phyloP scores from a whole-genome alignment of 1,140 invertebrate species.

The Cherax quadricarinatus region DNA sequence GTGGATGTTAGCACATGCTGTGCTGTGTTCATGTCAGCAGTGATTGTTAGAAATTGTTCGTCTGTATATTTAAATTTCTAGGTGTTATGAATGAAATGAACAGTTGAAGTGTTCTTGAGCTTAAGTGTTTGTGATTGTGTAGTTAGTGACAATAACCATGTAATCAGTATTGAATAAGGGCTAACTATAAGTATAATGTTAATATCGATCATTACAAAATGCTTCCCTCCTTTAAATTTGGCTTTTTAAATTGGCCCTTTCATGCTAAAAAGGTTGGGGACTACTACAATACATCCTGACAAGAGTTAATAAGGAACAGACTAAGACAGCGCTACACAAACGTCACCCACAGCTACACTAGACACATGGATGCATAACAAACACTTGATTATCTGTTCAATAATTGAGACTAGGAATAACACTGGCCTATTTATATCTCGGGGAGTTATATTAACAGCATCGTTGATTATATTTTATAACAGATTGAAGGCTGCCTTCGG shows the following conservation, averaged over 20 bases:
- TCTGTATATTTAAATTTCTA: too few relatives aligned
- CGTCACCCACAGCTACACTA: neutral
- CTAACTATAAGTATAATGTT: too few relatives aligned
- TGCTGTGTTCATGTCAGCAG: too few relatives aligned
- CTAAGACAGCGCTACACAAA: neutral
- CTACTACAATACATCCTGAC: neutral
- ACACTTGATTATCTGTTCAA: slow-evolving; percentile 6
- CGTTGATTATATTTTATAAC: slow-evolving; percentile 9
- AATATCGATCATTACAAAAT: too few relatives aligned
- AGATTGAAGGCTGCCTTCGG: neutral
- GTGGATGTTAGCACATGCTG: too few relatives aligned
- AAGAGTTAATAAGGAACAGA: neutral
- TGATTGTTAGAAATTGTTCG: too few relatives aligned
- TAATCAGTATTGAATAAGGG: neutral
- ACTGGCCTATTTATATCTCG: slow-evolving; percentile 29
- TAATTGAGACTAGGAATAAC: slow-evolving; percentile 36
- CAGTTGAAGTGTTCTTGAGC: too few relatives aligned
- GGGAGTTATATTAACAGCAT: neutral
- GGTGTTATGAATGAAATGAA: too few relatives aligned
- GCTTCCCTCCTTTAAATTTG: too few relatives aligned
- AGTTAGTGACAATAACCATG: neutral
- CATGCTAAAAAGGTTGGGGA: too few relatives aligned
- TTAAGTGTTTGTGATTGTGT: neutral
- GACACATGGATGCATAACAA: neutral
- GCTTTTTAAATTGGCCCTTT: too few relatives aligned